These are phyloP conservation scores for Yponomeuta sedellus DNA, from an alignment of 2,888 invertebrate genomes.

Conservation along the genomic window DNA sequence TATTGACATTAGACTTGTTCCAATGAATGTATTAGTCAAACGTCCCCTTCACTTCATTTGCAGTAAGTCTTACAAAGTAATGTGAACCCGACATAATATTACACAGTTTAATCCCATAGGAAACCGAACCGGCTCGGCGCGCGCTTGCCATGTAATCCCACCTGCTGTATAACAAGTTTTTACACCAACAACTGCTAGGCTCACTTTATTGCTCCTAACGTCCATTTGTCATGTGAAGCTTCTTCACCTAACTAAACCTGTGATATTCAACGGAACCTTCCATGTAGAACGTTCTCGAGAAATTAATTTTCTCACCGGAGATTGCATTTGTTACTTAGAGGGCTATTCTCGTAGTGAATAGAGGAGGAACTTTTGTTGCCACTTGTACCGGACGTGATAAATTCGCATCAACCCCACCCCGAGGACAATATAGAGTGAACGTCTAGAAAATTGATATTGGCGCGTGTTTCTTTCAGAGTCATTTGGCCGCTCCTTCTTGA, in stretches of 20 bases:
- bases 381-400: slow-evolving; percentile 34
- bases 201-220: slow-evolving; percentile 18
- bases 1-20: no score
- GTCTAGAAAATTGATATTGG: slow-evolving; percentile 57
- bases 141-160: slow-evolving; percentile 46
- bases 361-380: neutral
- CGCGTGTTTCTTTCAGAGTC: slow-evolving; percentile 28
- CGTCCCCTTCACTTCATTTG: neutral
- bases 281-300: neutral
- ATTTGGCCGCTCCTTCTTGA: slow-evolving; percentile 29
- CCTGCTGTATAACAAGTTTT: slow-evolving; percentile 60
- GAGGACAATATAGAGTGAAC: slow-evolving; percentile 37
- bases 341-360: neutral
- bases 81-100: neutral
- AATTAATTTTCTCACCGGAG: neutral
- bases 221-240: slow-evolving; percentile 12
- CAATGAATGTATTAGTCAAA: no score
- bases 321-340: neutral
- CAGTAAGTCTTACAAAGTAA: neutral
- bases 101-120: slow-evolving; percentile 19
- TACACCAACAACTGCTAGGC: slow-evolving; percentile 38
- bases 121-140: slow-evolving; percentile 47
- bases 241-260: slow-evolving; percentile 7
- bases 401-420: slow-evolving; percentile 36
- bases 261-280: neutral